Conservation (phyloP, 2,888 invertebrate genomes). For the Hemicrepidius hirtus region DNA sequence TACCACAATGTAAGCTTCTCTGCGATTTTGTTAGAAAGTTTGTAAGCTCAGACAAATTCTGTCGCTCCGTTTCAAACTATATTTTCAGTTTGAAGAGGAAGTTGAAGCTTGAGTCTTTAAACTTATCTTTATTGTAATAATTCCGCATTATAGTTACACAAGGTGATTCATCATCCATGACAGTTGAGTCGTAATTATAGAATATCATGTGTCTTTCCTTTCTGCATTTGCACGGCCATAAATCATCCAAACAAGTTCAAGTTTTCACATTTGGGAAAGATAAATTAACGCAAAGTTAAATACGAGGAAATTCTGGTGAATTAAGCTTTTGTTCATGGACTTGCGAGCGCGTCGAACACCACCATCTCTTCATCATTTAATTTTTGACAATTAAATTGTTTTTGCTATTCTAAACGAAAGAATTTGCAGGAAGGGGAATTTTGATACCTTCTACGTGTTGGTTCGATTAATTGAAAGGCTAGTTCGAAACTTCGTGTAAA, state of each 20-base stretch:
- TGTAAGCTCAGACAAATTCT: neutral
- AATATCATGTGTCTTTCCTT: constrained; percentile 37
- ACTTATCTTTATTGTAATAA: constrained; percentile 29
- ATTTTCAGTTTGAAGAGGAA: neutral
- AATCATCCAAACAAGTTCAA: constrained; percentile 34
- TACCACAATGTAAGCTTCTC: neutral
- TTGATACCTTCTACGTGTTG: neutral
- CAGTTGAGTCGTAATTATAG: constrained; percentile 31
- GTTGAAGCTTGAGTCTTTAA: neutral
- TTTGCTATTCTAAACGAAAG: neutral
- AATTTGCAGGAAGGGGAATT: neutral
- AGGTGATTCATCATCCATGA: constrained; percentile 30
- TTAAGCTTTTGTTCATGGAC: constrained; percentile 24
- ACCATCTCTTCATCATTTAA: neutral
- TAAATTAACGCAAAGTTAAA: constrained; percentile 30
- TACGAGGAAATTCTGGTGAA: constrained; percentile 30
- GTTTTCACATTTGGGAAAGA: constrained; percentile 27
- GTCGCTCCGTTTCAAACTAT: too few relatives aligned
- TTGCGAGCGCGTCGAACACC: constrained; percentile 1
- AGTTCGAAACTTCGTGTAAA: constrained; percentile 7
- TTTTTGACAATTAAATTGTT: too few relatives aligned
- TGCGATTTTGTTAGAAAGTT: neutral
- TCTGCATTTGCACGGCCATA: constrained; percentile 34
- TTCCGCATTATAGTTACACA: constrained; percentile 24
- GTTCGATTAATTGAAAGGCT: constrained; percentile 29